These are phyloP conservation scores for Andrena marginata DNA, from an alignment of 2,888 invertebrate species.

Conservation along the genomic window DNA sequence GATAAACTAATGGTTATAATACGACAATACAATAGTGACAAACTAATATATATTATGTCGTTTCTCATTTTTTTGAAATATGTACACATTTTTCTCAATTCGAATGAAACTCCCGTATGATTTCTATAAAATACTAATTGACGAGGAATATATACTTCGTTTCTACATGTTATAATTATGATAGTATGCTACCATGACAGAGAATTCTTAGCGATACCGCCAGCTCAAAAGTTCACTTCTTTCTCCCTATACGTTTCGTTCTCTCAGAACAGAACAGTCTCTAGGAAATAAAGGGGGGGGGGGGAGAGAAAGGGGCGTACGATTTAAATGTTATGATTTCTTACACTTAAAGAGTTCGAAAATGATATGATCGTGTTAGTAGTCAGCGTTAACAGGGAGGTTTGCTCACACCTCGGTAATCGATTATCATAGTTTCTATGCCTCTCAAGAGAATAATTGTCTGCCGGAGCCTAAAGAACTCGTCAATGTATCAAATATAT, in stretches of 20 bases:
- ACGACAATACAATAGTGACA: constrained; percentile 32
- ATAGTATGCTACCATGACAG: constrained; percentile 16
- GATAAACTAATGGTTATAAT: constrained; percentile 25
- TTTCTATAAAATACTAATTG: constrained; percentile 49
- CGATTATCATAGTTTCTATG: constrained; percentile 1
- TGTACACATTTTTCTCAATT: constrained; percentile 39
- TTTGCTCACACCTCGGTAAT: background rate
- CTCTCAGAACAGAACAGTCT: constrained; percentile 36
- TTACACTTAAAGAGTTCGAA: constrained; percentile 22
- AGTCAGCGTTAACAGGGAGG: background rate
- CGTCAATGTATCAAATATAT: constrained; percentile 49
- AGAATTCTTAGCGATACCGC: constrained; percentile 5
- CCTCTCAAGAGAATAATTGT: constrained; percentile 7
- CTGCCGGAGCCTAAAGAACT: constrained; percentile 26
- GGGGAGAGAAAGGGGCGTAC: background rate
- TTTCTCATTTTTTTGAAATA: constrained; percentile 16
- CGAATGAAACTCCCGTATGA: constrained; percentile 30
- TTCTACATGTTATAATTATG: constrained; percentile 20
- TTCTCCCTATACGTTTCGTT: background rate
- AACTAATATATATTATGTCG: constrained; percentile 36
- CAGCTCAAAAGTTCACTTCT: constrained; percentile 8
- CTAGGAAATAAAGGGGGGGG: constrained; percentile 19
- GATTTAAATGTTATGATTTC: background rate
- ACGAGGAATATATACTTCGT: constrained; percentile 42
- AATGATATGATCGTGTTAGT: constrained; percentile 40